These are phyloP conservation scores for Heterotilapia buettikoferi DNA, from an alignment of 2,113 vertebrate species.

Conservation along the genomic window DNA sequence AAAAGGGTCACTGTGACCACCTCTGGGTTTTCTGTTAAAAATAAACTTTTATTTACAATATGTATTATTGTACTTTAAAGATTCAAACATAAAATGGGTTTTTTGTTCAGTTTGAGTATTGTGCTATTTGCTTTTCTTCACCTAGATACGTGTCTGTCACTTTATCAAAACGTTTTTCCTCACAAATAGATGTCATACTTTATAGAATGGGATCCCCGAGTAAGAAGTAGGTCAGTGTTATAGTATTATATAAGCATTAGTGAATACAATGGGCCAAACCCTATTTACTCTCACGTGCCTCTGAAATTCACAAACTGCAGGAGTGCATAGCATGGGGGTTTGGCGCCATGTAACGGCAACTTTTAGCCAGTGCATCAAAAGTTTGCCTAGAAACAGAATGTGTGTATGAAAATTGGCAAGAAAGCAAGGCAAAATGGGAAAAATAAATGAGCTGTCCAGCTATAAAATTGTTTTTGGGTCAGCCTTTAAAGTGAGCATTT, in stretches of 20 bases:
- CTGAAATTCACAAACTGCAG: background rate
- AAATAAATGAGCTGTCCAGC: background rate
- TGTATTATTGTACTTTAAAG: background rate
- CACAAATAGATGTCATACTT: background rate
- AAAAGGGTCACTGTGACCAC: background rate
- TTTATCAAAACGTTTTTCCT: background rate
- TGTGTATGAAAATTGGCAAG: background rate
- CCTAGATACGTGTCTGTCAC: slow-evolving; percentile 8
- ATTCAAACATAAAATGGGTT: background rate
- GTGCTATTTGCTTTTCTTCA: background rate
- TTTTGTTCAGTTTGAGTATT: background rate
- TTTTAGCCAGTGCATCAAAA: background rate
- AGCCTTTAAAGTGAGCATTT: background rate
- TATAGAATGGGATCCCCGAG: background rate
- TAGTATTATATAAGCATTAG: slow-evolving; percentile 39
- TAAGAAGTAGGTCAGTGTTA: slow-evolving; percentile 53
- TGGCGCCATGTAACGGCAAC: background rate
- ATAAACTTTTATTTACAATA: background rate
- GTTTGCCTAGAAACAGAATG: background rate
- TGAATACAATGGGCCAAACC: slow-evolving; percentile 38
- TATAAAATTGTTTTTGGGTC: background rate
- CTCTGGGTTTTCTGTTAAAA: background rate
- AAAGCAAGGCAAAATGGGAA: background rate
- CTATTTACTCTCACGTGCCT: slow-evolving; percentile 33
- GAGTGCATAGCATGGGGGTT: background rate